phyloP scores from a whole-genome alignment of 2,797 vertebrate species.

The Eptatretus atami region DNA sequence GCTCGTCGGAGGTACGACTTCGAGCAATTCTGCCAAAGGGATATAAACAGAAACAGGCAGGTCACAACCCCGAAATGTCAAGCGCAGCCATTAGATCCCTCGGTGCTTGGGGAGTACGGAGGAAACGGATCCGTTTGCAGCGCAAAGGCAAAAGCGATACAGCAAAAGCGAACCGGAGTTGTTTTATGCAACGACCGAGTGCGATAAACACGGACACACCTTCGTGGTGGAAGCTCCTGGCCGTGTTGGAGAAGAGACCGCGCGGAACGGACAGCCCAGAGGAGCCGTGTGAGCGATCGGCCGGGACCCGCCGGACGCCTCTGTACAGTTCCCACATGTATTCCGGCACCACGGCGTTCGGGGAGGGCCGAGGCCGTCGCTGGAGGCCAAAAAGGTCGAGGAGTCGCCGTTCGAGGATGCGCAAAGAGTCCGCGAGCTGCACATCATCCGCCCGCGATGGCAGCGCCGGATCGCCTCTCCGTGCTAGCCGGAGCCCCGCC shows the following conservation, averaged over 20 bases:
- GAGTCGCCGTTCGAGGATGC: conserved; percentile 88
- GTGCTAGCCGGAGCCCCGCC: too few species aligned
- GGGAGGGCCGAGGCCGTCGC: conserved; percentile 56
- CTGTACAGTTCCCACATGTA: conserved; percentile 90
- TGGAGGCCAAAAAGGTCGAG: conserved; percentile 97
- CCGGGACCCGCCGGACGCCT: conserved; percentile 73
- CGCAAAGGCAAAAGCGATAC: too few species aligned
- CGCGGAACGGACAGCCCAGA: conserved; percentile 35
- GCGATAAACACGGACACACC: conserved; percentile 22
- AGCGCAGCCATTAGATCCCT: neutral
- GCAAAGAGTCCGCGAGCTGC: conserved; percentile 14
- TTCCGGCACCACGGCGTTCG: conserved; percentile 39
- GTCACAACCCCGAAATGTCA: neutral
- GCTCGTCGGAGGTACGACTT: conserved; percentile 12
- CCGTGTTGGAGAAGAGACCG: conserved; percentile 47
- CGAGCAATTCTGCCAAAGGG: neutral
- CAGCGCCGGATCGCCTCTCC: too few species aligned
- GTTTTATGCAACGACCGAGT: too few species aligned
- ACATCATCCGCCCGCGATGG: too few species aligned
- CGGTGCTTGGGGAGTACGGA: too few species aligned
- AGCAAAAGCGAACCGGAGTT: too few species aligned
- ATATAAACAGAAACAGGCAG: neutral
- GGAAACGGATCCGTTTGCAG: too few species aligned
- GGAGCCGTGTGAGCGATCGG: conserved; percentile 24
- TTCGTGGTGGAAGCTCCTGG: conserved; percentile 96